Evolutionary conservation across 2,888 invertebrate species (phyloP), one percentile per base, ranked within the genome.

Genomic region (Cepaea hortensis): DNA sequence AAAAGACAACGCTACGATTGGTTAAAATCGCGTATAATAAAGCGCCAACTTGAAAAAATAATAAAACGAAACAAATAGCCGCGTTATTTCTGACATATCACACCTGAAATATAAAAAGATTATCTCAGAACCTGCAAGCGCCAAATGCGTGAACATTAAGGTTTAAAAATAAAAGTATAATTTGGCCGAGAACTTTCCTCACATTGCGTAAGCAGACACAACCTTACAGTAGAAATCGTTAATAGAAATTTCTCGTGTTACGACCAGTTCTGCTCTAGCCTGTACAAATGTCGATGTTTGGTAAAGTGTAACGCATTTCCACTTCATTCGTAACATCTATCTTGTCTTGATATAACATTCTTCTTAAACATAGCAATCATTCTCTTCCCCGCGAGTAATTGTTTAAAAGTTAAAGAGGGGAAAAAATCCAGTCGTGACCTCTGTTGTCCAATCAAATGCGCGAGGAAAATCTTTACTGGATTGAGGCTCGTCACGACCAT

Each of bases 361-460:
- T 18, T 76, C 9, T 48, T 46, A 46, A 76, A 76, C 48, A 76
- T 50, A 76, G 50, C 76, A 76, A 50, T 76, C 50, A 72, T 23
- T 9, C 55, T 11, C 6, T 6, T 55, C 55, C 55, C 55, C 11
- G 11, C 55, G 11, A 55, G 55, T 55, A 55, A 55, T 55, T 55
- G 55, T 55, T 55, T 55, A 11, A 55, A 55, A 55, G 55, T 55
- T 55, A 55, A 55, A 55, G 55, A 55, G 46, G 46, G 73, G 35
- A 75, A n/a, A 61, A 61, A 11, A 61, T 79, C 23, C 23, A 79
- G 77, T 61, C 77, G 77, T 79, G 77, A 61, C 61, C 77, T 61
- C n/a, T 23, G 13, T 3, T 77, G 77, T 61, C 35, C 77, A 79
- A 79, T 79, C 77, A 79, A 61, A n/a, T 61, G 77, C 61, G 20